phyloP scores from a whole-genome alignment of 2,113 vertebrate genomes.

The Centrocercus urophasianus region DNA sequence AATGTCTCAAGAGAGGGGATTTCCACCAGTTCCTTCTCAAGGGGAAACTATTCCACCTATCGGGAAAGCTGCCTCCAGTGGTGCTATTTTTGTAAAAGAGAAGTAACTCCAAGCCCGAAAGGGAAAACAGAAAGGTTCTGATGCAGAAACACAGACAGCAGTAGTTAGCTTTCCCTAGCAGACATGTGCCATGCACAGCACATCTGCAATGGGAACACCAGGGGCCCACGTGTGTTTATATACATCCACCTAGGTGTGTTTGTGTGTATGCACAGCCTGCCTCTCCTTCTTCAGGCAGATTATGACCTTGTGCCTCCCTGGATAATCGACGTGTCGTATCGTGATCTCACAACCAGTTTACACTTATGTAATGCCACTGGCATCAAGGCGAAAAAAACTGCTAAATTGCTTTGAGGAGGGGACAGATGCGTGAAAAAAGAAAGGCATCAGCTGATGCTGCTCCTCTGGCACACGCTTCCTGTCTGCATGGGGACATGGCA shows the following conservation, averaged over 20 bases:
- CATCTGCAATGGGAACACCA: not conserved
- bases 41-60: slow-evolving; percentile 64
- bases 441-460: not conserved
- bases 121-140: not conserved
- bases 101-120: slow-evolving; percentile 29
- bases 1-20: slow-evolving; percentile 61
- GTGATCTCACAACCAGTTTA: not conserved
- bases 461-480: not conserved
- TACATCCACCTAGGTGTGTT: not conserved
- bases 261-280: not conserved
- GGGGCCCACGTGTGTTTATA: not conserved
- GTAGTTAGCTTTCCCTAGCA: not conserved
- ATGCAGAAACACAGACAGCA: not conserved
- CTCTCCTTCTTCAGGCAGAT: not conserved
- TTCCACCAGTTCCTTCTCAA: slow-evolving; percentile 53
- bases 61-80: not conserved
- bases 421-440: fast-evolving
- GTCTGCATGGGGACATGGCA: not conserved
- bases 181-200: not conserved
- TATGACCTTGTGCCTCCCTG: slow-evolving; percentile 1
- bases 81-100: slow-evolving; percentile 55
- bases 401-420: not conserved
- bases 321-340: not conserved
- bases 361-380: not conserved
- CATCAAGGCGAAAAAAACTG: not conserved